Conservation (phyloP, 2,797 vertebrate species). For the Melanogrammus aeglefinus region DNA sequence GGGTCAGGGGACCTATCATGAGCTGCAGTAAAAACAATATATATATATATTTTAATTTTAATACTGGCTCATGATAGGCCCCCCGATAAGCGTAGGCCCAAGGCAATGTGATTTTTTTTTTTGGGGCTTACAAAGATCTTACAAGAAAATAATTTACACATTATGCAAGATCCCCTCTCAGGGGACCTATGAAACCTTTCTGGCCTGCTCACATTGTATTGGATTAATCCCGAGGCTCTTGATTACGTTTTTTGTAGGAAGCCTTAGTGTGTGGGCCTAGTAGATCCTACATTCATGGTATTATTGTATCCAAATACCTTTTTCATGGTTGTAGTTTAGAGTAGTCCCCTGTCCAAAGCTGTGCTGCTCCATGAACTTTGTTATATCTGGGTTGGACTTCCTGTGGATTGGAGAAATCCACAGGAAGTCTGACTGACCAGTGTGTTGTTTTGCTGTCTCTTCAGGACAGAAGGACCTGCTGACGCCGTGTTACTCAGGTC, state of each 20-base stretch:
- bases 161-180: too few relatives aligned
- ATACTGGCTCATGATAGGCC: too few relatives aligned
- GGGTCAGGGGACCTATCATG: too few relatives aligned
- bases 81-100: too few relatives aligned
- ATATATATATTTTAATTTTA: too few relatives aligned
- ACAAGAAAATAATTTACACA: too few relatives aligned
- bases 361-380: slow-evolving; percentile 81
- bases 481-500: slow-evolving; percentile 81
- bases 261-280: too few relatives aligned
- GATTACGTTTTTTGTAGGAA: background rate
- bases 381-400: slow-evolving; percentile 87
- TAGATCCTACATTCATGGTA: background rate
- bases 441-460: fast-evolving
- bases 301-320: background rate
- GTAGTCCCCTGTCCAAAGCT: slow-evolving; percentile 80
- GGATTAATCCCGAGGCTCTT: background rate
- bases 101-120: too few relatives aligned
- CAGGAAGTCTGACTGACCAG: background rate
- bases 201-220: too few relatives aligned
- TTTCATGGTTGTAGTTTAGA: slow-evolving; percentile 78
- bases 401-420: slow-evolving; percentile 59
- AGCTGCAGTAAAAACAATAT: too few relatives aligned
- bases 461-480: slow-evolving; percentile 85
- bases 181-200: too few relatives aligned
- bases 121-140: too few relatives aligned